Conservation (phyloP, 2,888 invertebrate genomes). For the Ptilodon capucinus region DNA sequence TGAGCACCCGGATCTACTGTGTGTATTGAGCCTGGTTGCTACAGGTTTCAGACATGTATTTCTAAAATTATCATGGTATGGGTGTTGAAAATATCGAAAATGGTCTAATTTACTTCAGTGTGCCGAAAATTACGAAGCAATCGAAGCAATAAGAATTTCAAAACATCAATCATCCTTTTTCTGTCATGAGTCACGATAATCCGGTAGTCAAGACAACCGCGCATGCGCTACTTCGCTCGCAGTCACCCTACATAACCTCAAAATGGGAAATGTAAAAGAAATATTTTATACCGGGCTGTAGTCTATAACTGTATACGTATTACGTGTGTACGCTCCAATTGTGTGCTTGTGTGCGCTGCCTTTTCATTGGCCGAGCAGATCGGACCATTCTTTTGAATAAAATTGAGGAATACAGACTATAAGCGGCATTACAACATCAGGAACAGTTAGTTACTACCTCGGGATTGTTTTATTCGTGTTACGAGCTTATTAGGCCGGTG, state of each 20-base stretch:
- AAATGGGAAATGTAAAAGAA: slow-evolving; percentile 20
- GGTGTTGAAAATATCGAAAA: no score
- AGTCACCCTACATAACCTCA: slow-evolving; percentile 46
- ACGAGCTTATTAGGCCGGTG: slow-evolving; percentile 4
- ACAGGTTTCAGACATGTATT: no score
- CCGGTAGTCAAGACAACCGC: slow-evolving; percentile 9
- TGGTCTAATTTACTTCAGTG: no score
- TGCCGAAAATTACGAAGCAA: no score
- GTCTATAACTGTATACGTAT: slow-evolving; percentile 10
- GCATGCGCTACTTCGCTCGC: slow-evolving; percentile 43
- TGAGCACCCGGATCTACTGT: no score
- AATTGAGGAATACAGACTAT: slow-evolving; percentile 33
- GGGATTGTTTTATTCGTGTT: slow-evolving; percentile 4
- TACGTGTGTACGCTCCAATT: slow-evolving; percentile 4
- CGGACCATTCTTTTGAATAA: slow-evolving; percentile 38
- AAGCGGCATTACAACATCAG: slow-evolving; percentile 6
- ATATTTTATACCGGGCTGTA: slow-evolving; percentile 21
- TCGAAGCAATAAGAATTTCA: slow-evolving; percentile 6
- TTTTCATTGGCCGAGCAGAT: slow-evolving; percentile 41
- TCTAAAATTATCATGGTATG: no score
- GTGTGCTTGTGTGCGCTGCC: slow-evolving; percentile 17
- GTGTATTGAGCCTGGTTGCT: no score
- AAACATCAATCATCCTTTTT: slow-evolving; percentile 1
- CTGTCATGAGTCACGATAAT: slow-evolving; percentile 2
- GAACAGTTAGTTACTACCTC: no score